Conservation (phyloP, 2,113 vertebrate species). For the Maccullochella peelii region DNA sequence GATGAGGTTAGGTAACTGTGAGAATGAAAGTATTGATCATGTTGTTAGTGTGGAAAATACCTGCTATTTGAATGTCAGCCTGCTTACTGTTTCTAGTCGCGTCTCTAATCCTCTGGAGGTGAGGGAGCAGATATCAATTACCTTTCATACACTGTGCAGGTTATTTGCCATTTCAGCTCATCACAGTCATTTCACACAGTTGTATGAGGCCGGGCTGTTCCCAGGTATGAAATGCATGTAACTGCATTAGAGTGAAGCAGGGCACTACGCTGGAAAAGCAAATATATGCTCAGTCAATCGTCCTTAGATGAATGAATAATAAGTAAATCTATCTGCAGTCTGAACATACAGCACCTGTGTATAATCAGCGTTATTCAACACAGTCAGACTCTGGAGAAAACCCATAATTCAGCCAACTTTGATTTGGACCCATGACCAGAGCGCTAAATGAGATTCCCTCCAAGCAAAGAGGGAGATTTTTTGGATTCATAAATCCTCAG, state of each 20-base stretch:
- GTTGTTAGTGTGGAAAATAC: not conserved
- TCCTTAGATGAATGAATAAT: slow-evolving; percentile 3
- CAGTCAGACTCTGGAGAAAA: not conserved
- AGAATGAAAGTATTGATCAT: not conserved
- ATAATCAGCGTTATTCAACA: slow-evolving; percentile 12
- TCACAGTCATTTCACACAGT: not conserved
- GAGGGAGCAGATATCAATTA: not conserved
- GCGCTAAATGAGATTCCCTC: slow-evolving; percentile 32
- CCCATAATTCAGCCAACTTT: slow-evolving; percentile 20
- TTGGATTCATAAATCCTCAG: slow-evolving; percentile 29
- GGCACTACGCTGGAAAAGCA: not conserved
- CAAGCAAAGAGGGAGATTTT: slow-evolving; percentile 18
- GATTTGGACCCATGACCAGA: slow-evolving; percentile 34
- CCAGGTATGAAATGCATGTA: slow-evolving; percentile 12
- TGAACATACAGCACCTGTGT: slow-evolving; percentile 19
- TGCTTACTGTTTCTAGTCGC: not conserved
- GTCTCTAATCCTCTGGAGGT: not conserved
- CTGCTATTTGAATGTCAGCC: not conserved
- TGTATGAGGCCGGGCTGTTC: not conserved
- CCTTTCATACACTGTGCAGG: not conserved
- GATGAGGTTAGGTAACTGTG: not conserved
- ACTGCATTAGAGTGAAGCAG: not conserved
- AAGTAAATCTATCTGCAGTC: slow-evolving; percentile 8
- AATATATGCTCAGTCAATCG: slow-evolving; percentile 27
- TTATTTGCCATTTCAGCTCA: slow-evolving; percentile 7